Base-by-base conservation (phyloP, 2,113 vertebrate species). In the Peucedramus taeniatus region DNA sequence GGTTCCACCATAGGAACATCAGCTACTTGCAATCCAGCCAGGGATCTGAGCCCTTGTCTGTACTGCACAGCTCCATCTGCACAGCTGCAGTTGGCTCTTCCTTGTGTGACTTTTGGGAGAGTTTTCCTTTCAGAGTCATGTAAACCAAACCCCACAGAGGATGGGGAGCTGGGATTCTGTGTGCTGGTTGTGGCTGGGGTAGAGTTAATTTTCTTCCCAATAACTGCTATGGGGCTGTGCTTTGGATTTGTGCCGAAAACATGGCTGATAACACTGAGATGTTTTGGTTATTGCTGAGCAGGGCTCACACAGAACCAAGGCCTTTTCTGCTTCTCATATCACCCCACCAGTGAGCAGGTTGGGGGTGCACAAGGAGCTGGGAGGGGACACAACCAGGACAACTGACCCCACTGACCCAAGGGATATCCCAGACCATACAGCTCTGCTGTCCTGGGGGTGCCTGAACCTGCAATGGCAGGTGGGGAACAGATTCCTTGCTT, bases 281-380 rank as follows among this genome's bases (percentile, higher is more conserved):
- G 54, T 35, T 89, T 89, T 54, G 31, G 30, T 8, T 83, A 6
- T 22, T 47, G n/a, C 39, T 61, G 78, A 82, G 61, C 45, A 53
- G n/a, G 13, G 30, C 53, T 82, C 22, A 15, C 30, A 40, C 39
- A 35, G 53, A 83, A 20, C n/a, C 61, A 54, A 61, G 70, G 47
- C 24, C n/a, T 68, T 26, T 75, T 40, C 45, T 61, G 14, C 53
- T 53, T 40, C 40, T 47, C 65, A 1, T 11, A 70, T 9, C 11
- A 1, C 15, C 56, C 20, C 56, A 61, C 47, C 39, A 68, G 54
- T 0, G 5, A 60, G n/a, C 69, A 82, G n/a, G 11, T 0, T 45
- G n/a, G 45, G 44, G 15, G 13, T 65, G 59, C 59, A 57, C 27
- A 28, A 37, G 59, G 51, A 59, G 27, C 28, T 44, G 59, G 50